These are phyloP conservation scores for Dasysyrphus tricinctus DNA, from an alignment of 2,888 invertebrate species.

Conservation along the genomic window DNA sequence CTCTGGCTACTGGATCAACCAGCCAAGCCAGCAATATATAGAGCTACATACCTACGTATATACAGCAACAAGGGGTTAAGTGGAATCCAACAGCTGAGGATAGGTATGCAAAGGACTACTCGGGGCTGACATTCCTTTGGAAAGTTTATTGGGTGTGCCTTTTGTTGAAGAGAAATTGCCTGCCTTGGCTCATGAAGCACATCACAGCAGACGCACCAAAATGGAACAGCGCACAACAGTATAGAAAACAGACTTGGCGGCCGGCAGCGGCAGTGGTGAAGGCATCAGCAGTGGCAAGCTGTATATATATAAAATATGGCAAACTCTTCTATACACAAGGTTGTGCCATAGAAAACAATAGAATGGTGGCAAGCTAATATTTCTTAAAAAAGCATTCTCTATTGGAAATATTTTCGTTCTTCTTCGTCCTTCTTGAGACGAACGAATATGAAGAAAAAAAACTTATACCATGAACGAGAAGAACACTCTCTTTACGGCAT, in stretches of 20 bases:
- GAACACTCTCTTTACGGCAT: not conserved
- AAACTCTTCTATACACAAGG: not conserved
- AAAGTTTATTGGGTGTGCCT: constrained; percentile 70
- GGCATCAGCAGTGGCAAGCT: no score
- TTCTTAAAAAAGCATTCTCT: constrained; percentile 46
- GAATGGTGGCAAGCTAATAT: constrained; percentile 56
- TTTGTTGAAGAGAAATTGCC: constrained; percentile 71
- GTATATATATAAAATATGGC: not conserved
- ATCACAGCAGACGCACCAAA: constrained; percentile 43
- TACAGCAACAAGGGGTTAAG: constrained; percentile 72
- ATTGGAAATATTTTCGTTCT: constrained; percentile 39
- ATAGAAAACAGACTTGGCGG: constrained; percentile 7
- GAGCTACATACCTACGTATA: not conserved
- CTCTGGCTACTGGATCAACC: constrained; percentile 38
- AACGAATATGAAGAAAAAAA: not conserved
- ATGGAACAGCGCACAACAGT: constrained; percentile 29
- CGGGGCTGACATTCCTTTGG: constrained; percentile 64
- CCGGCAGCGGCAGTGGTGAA: not conserved
- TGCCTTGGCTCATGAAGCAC: constrained; percentile 42
- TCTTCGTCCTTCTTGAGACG: constrained; percentile 28
- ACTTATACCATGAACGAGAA: constrained; percentile 13
- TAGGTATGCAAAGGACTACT: constrained; percentile 37
- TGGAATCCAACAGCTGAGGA: constrained; percentile 63
- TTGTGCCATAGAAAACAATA: constrained; percentile 8
- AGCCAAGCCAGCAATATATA: constrained; percentile 33